Evolutionary conservation across 2,888 invertebrate species (phyloP).

Genomic region (Eristalis arbustorum): DNA sequence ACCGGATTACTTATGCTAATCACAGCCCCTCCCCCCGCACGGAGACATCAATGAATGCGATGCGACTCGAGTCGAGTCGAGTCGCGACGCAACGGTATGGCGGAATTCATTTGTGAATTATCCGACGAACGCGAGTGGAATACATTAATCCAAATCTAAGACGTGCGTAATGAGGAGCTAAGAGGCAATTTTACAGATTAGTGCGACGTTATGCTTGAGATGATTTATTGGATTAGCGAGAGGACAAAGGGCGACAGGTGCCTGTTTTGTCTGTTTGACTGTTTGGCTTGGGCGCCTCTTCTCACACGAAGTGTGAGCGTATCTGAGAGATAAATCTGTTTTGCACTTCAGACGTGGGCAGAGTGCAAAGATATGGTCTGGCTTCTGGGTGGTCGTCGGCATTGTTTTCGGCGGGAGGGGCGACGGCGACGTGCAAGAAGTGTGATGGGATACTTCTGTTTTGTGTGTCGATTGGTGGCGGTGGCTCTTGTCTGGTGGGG

Average conservation of each 20-base stretch:
- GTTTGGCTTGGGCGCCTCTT: not conserved
- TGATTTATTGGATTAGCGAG: slow-evolving; percentile 36
- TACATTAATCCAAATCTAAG: slow-evolving; percentile 52
- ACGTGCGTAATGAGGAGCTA: slow-evolving; percentile 30
- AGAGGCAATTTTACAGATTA: slow-evolving; percentile 49
- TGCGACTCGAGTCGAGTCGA: too few species aligned
- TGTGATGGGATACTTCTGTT: too few species aligned
- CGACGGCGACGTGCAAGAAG: too few species aligned
- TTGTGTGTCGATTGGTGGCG: too few species aligned
- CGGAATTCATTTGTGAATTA: slow-evolving; percentile 62
- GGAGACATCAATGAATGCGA: not conserved
- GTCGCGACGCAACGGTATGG: slow-evolving; percentile 11
- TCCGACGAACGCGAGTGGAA: slow-evolving; percentile 57
- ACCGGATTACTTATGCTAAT: slow-evolving; percentile 67
- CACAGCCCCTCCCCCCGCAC: not conserved
- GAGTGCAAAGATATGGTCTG: not conserved
- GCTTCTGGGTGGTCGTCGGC: not conserved
- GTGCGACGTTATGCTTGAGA: slow-evolving; percentile 42
- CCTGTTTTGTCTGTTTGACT: not conserved
- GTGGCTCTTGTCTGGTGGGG: too few species aligned
- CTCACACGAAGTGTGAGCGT: not conserved
- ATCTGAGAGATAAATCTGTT: not conserved
- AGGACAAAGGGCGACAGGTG: not conserved
- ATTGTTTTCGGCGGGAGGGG: too few species aligned
- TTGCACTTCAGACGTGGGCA: not conserved